Conservation (phyloP, 2,888 invertebrate species). For the Tribolium freemani region DNA sequence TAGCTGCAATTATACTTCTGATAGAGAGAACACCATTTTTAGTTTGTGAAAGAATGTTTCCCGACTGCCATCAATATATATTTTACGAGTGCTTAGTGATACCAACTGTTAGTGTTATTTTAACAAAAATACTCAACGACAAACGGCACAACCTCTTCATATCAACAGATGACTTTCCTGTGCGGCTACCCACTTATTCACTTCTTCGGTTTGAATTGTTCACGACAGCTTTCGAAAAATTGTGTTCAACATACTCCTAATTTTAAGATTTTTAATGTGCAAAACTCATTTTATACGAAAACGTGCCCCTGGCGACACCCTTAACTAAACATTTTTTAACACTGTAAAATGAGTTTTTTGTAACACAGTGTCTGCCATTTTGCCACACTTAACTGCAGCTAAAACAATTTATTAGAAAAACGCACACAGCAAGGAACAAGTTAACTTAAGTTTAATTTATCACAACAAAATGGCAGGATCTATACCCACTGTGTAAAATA, state of each 20-base stretch:
- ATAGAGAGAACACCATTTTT: slow-evolving; percentile 58
- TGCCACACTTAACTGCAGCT: not conserved
- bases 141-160: slow-evolving; percentile 66
- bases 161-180: slow-evolving; percentile 62
- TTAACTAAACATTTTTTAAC: not conserved
- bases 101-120: slow-evolving; percentile 61
- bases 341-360: slow-evolving; percentile 33
- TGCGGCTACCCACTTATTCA: slow-evolving; percentile 46
- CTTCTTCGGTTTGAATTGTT: slow-evolving; percentile 6
- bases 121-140: slow-evolving; percentile 58
- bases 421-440: not conserved
- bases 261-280: slow-evolving; percentile 36
- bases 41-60: slow-evolving; percentile 62
- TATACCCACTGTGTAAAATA: too few species aligned
- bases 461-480: too few species aligned
- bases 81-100: slow-evolving; percentile 64
- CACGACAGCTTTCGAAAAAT: slow-evolving; percentile 28
- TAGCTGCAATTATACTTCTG: slow-evolving; percentile 51
- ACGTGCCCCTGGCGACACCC: slow-evolving; percentile 36
- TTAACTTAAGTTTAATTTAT: too few species aligned
- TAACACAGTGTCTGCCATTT: slow-evolving; percentile 9
- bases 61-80: slow-evolving; percentile 63
- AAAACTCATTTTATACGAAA: slow-evolving; percentile 39
- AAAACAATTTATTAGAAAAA: not conserved
- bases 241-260: slow-evolving; percentile 32